Percentiles rank a stretch among this genome's conserved stretches.
Evolutionary conservation across 2,797 vertebrate species (phyloP).

Genomic region (Cercopithecus diana): DNA sequence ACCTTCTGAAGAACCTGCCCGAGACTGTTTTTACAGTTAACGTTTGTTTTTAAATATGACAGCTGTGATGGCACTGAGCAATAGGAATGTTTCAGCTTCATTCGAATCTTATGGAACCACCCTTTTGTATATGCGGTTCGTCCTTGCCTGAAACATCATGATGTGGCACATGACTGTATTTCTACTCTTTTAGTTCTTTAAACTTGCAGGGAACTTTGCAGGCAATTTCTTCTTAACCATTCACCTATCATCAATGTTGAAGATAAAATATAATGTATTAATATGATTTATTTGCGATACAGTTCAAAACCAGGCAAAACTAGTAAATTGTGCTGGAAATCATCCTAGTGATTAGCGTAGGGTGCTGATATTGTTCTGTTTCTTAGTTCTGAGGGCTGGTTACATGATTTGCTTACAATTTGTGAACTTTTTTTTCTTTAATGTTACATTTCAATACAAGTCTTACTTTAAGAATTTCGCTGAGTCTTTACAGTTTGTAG

Average conservation of each 20-base stretch:
- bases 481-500: neutral
- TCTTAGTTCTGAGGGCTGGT: neutral
- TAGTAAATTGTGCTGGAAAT: neutral
- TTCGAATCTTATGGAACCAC: neutral
- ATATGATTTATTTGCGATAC: neutral
- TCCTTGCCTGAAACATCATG: neutral
- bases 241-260: neutral
- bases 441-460: neutral
- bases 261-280: neutral
- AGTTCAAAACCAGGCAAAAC: neutral
- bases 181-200: neutral
- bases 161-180: neutral
- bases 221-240: neutral
- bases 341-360: too few species aligned
- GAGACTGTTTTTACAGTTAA: neutral
- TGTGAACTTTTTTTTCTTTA: neutral
- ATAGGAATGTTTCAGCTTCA: neutral
- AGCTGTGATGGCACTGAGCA: neutral
- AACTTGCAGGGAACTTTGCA: conserved; percentile 12
- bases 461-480: neutral
- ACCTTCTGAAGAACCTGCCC: neutral
- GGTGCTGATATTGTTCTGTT: neutral
- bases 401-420: neutral
- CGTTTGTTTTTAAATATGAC: neutral
- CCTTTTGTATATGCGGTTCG: too few species aligned